These are phyloP conservation scores for Macrotis lagotis DNA, from an alignment of 2,113 vertebrate species.

Conservation along the genomic window DNA sequence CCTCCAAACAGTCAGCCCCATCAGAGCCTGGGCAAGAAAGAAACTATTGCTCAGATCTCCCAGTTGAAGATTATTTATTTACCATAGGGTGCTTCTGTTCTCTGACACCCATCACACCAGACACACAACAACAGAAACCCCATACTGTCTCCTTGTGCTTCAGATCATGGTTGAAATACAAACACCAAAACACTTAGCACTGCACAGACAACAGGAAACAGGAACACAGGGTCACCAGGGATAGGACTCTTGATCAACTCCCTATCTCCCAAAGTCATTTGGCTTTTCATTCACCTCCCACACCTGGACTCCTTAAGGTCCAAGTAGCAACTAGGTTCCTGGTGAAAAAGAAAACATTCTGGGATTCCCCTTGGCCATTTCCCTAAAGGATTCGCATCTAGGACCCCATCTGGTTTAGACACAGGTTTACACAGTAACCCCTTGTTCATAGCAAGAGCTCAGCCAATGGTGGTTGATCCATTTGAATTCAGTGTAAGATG, in stretches of 20 bases:
- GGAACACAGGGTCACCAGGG: conserved; percentile 38
- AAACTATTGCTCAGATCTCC: conserved; percentile 44
- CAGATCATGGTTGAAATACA: conserved; percentile 57
- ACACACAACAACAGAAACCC: conserved; percentile 64
- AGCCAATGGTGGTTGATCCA: background rate
- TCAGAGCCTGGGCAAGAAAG: conserved; percentile 21
- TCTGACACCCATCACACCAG: conserved; percentile 64
- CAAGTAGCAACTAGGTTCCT: background rate
- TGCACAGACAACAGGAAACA: conserved; percentile 55
- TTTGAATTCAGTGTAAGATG: background rate
- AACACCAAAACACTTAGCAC: conserved; percentile 61
- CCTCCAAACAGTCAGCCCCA: background rate
- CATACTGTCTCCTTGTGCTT: conserved; percentile 82
- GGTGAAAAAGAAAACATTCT: background rate
- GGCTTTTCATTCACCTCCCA: background rate
- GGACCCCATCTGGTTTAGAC: background rate
- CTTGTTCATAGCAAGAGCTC: background rate
- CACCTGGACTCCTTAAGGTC: background rate
- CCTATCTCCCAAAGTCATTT: background rate
- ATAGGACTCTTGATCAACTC: background rate
- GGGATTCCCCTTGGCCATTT: background rate
- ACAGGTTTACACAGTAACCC: background rate
- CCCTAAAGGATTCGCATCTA: background rate
- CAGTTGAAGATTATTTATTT: conserved; percentile 80
- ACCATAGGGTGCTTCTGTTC: conserved; percentile 54